These are phyloP conservation scores for Cecropterus lyciades DNA, from an alignment of 1,140 invertebrate genomes.

Conservation along the genomic window DNA sequence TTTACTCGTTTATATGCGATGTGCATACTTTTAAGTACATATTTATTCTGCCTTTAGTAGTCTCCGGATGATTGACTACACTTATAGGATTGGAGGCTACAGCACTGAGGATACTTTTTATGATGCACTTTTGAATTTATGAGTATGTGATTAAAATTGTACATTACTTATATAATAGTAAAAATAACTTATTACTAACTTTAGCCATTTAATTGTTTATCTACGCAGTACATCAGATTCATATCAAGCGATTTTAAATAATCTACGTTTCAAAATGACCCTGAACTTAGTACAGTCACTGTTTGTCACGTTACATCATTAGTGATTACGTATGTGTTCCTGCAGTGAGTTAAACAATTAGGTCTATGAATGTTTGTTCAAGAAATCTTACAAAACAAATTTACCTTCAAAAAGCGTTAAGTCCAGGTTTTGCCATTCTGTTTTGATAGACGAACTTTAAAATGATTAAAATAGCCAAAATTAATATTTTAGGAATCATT, in stretches of 20 bases:
- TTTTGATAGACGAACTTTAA: too few species aligned
- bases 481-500: too few species aligned
- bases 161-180: too few species aligned
- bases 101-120: constrained; percentile 4
- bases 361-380: not conserved
- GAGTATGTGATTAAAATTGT: not conserved
- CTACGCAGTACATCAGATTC: too few species aligned
- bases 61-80: constrained; percentile 41
- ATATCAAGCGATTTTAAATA: not conserved
- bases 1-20: constrained; percentile 11
- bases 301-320: not conserved
- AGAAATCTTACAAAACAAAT: not conserved
- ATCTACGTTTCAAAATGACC: not conserved
- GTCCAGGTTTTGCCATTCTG: too few species aligned
- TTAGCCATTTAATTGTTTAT: too few species aligned
- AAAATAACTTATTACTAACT: too few species aligned
- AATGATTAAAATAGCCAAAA: too few species aligned
- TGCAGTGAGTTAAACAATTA: not conserved
- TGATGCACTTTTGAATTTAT: not conserved
- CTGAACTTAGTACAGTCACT: constrained; percentile 1
- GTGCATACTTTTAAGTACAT: constrained; percentile 38
- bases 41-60: constrained; percentile 36
- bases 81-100: constrained; percentile 24
- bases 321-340: not conserved
- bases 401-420: too few species aligned